Evolutionary conservation across 1,140 invertebrate species (phyloP).

Genomic region (Drosophila eugracilis): DNA sequence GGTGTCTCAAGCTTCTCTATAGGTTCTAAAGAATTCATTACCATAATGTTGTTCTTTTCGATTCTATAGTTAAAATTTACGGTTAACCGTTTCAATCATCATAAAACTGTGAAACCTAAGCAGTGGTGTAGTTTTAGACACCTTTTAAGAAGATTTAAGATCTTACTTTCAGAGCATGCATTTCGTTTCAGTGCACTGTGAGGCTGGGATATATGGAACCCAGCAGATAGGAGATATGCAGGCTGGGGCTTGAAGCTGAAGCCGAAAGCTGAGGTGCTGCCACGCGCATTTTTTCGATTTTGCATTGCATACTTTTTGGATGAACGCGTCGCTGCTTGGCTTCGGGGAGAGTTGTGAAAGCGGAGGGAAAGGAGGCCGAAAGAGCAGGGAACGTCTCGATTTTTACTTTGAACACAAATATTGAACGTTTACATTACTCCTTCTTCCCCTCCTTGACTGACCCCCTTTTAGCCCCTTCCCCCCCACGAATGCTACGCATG

Average conservation of each 20-base stretch:
- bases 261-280: constrained; percentile 37
- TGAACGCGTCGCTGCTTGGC: constrained; percentile 58
- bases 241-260: constrained; percentile 4
- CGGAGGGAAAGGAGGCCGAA: background rate
- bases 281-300: constrained; percentile 63
- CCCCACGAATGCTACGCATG: constrained; percentile 62
- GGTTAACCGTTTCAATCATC: too few relatives aligned
- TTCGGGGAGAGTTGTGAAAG: constrained; percentile 17
- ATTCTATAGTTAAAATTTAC: too few relatives aligned
- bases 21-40: too few relatives aligned
- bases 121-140: background rate
- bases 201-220: constrained; percentile 5
- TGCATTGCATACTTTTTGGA: constrained; percentile 79
- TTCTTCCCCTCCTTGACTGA: too few relatives aligned
- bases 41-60: too few relatives aligned
- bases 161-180: background rate
- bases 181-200: constrained; percentile 7
- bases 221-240: constrained; percentile 24
- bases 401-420: constrained; percentile 78
- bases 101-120: background rate
- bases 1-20: too few relatives aligned
- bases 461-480: background rate
- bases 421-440: constrained; percentile 73
- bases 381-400: constrained; percentile 43
- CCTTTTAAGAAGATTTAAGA: background rate